Evolutionary conservation across 2,113 vertebrate species (phyloP).

Genomic region (Mustelus asterias): DNA sequence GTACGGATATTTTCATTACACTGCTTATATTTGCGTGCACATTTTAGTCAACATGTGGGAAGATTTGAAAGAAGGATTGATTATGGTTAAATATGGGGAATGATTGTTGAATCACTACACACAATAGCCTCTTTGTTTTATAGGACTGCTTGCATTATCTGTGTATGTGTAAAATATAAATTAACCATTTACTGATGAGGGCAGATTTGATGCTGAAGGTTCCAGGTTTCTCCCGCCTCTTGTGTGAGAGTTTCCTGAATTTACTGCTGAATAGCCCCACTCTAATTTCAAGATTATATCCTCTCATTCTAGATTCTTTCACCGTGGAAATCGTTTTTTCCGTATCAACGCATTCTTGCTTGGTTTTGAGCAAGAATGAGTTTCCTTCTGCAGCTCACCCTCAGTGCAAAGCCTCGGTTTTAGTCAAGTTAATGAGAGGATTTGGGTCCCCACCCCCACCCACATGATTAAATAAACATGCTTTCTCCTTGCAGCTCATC

Average conservation of each 20-base stretch:
- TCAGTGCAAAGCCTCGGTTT: background rate
- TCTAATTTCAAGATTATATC: too few relatives aligned
- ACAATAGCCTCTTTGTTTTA: background rate
- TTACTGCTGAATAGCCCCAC: too few relatives aligned
- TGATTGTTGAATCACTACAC: background rate
- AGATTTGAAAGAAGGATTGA: background rate
- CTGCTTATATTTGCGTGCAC: background rate
- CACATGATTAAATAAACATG: background rate
- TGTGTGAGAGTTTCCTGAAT: too few relatives aligned
- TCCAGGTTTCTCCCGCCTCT: too few relatives aligned
- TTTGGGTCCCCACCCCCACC: background rate
- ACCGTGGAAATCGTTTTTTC: too few relatives aligned
- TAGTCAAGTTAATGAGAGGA: background rate
- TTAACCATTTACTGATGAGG: background rate
- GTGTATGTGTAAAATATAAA: background rate
- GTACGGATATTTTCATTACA: constrained; percentile 49
- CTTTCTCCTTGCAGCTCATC: background rate
- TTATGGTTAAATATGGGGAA: background rate
- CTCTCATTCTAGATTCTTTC: too few relatives aligned
- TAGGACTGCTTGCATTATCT: background rate
- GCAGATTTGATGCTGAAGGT: background rate
- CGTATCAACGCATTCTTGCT: too few relatives aligned
- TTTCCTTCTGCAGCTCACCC: background rate
- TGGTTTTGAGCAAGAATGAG: too few relatives aligned
- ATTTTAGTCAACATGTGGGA: background rate